Percentiles rank a stretch among this genome's conserved stretches.
These are phyloP conservation scores for Pseudorasbora parva DNA, from an alignment of 2,113 vertebrate genomes.

Conservation along the genomic window DNA sequence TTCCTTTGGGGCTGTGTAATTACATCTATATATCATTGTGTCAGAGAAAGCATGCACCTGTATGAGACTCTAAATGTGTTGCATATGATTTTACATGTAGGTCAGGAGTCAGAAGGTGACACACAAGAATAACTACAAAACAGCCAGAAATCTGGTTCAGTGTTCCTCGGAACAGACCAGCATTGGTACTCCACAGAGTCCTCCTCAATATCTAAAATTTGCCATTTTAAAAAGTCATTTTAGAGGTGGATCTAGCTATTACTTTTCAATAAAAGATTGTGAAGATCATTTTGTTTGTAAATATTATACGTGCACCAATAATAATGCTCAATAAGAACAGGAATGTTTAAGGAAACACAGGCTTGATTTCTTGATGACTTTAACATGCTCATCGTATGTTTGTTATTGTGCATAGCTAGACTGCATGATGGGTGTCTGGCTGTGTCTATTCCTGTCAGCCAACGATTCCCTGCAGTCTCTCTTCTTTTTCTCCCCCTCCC, in stretches of 20 bases:
- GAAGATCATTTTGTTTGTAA: background rate
- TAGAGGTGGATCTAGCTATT: background rate
- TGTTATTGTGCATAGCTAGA: constrained; percentile 5
- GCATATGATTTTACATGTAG: background rate
- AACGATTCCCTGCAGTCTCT: constrained; percentile 14
- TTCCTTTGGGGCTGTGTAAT: background rate
- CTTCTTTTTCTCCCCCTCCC: constrained; percentile 52
- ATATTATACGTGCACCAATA: background rate
- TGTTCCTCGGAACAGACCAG: constrained; percentile 6
- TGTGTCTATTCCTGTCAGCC: constrained; percentile 18
- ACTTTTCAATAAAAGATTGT: background rate
- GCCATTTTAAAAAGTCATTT: no score
- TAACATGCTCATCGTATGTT: background rate
- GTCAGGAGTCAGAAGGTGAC: constrained; percentile 2
- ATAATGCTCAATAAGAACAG: background rate
- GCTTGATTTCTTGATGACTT: constrained; percentile 10
- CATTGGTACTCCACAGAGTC: background rate
- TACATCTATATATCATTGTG: constrained; percentile 1
- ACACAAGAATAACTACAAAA: background rate
- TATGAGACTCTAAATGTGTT: constrained; percentile 18
- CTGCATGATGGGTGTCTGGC: constrained; percentile 16
- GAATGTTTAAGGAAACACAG: background rate
- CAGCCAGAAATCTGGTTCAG: constrained; percentile 10
- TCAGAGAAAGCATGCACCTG: constrained; percentile 17
- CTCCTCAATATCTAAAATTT: background rate